These are phyloP conservation scores for Coelogynopora nodosa DNA, from an alignment of 2,888 invertebrate genomes.

Conservation along the genomic window DNA sequence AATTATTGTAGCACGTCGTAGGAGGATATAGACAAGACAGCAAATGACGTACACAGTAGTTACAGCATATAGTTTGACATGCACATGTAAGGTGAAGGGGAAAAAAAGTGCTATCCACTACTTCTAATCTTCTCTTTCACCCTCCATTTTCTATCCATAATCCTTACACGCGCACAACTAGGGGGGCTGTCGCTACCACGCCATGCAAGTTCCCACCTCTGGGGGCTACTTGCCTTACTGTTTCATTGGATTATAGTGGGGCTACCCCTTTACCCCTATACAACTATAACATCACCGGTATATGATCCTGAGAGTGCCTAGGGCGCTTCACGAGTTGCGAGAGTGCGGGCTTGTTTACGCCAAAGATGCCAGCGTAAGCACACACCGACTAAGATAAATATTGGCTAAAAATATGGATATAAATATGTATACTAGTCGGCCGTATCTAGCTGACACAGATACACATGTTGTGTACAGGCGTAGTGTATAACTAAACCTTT, in stretches of 20 bases:
- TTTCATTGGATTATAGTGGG: too few species aligned
- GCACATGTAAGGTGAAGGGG: background rate
- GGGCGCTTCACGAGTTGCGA: background rate
- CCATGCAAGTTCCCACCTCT: background rate
- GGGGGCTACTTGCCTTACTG: too few species aligned
- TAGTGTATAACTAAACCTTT: background rate
- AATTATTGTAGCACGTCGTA: too few species aligned
- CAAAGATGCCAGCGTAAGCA: constrained; percentile 24
- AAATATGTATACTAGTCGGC: background rate
- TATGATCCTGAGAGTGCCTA: background rate
- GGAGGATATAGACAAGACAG: background rate
- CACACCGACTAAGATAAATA: constrained; percentile 28
- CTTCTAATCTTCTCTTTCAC: background rate
- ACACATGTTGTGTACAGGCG: background rate
- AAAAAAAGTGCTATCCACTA: background rate
- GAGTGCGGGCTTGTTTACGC: constrained; percentile 5
- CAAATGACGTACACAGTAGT: too few species aligned
- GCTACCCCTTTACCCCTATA: background rate
- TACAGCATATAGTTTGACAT: background rate
- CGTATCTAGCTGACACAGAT: background rate
- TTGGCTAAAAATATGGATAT: background rate
- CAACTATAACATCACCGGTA: background rate
- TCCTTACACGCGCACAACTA: background rate
- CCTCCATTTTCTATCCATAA: too few species aligned
- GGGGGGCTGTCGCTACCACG: background rate